phyloP scores from a whole-genome alignment of 2,888 invertebrate species.

The Calephelis perditalis region DNA sequence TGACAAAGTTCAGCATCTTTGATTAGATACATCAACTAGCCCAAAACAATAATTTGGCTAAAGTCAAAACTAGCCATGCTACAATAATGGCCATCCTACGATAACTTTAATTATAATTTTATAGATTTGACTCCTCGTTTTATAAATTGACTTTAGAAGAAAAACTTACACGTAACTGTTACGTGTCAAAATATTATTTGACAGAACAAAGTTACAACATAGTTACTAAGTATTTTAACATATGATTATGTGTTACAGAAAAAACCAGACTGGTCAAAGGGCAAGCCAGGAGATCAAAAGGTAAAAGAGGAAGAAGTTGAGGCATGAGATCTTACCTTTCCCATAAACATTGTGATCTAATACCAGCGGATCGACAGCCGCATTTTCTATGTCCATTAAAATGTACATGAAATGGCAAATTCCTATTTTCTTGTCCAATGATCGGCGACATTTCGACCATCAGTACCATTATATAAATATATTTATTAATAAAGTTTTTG shows the following conservation, averaged over 20 bases:
- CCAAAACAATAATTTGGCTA: too few species aligned
- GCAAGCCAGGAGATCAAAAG: slow-evolving; percentile 92
- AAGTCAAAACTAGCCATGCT: too few species aligned
- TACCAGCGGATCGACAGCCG: slow-evolving; percentile 55
- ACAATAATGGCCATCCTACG: too few species aligned
- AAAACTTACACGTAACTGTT: not conserved
- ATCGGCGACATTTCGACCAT: slow-evolving; percentile 53
- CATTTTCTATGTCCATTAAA: slow-evolving; percentile 50
- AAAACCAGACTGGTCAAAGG: slow-evolving; percentile 97
- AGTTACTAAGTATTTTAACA: not conserved
- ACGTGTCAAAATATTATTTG: not conserved
- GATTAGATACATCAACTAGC: too few species aligned
- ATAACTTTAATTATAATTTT: too few species aligned
- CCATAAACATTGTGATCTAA: slow-evolving; percentile 56
- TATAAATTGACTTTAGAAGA: too few species aligned
- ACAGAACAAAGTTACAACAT: not conserved
- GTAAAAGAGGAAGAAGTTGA: slow-evolving; percentile 90
- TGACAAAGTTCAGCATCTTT: too few species aligned
- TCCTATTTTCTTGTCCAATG: slow-evolving; percentile 39
- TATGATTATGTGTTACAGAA: slow-evolving; percentile 81
- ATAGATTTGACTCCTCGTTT: too few species aligned
- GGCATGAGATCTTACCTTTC: slow-evolving; percentile 81
- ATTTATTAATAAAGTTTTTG: slow-evolving; percentile 67
- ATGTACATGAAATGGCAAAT: slow-evolving; percentile 24
- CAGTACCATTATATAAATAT: slow-evolving; percentile 60